Conservation (phyloP, 92 coral and sea anemone species). For the Porites evermanni region DNA sequence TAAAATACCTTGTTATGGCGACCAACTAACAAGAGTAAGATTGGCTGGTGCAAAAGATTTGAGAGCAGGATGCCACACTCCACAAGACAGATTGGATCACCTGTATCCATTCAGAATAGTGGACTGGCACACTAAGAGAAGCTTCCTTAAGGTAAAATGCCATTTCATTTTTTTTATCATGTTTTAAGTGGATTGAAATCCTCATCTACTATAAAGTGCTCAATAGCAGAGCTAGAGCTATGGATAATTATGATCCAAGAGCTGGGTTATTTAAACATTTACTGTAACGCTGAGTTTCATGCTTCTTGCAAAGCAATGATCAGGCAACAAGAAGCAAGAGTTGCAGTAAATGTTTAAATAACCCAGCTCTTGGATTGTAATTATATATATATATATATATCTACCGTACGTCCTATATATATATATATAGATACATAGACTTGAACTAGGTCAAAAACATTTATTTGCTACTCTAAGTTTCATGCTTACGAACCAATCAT, state of each 20-base stretch:
- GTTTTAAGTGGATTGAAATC: too few species aligned
- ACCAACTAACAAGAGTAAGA: constrained; percentile 71
- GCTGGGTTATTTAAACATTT: too few species aligned
- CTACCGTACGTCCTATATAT: constrained; percentile 2
- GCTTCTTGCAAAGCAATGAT: too few species aligned
- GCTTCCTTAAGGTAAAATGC: constrained; percentile 53
- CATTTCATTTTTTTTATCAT: not conserved
- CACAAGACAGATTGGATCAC: constrained; percentile 69
- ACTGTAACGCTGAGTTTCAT: too few species aligned
- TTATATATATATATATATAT: not conserved
- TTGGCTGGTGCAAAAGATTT: constrained; percentile 75
- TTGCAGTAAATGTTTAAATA: too few species aligned
- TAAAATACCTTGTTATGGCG: constrained; percentile 74
- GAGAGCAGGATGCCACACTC: constrained; percentile 66
- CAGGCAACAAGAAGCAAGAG: too few species aligned
- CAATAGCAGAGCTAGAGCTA: not conserved
- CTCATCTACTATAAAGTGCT: not conserved
- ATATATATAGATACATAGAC: not conserved
- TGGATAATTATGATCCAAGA: not conserved
- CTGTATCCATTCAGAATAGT: constrained; percentile 70
- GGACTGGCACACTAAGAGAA: constrained; percentile 76
- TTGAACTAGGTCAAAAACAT: constrained; percentile 6
- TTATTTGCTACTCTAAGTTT: not conserved
- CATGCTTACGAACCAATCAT: constrained; percentile 5
- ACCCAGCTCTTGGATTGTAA: too few species aligned